phyloP scores from a whole-genome alignment of 2,113 vertebrate species.

The Nematolebias whitei region DNA sequence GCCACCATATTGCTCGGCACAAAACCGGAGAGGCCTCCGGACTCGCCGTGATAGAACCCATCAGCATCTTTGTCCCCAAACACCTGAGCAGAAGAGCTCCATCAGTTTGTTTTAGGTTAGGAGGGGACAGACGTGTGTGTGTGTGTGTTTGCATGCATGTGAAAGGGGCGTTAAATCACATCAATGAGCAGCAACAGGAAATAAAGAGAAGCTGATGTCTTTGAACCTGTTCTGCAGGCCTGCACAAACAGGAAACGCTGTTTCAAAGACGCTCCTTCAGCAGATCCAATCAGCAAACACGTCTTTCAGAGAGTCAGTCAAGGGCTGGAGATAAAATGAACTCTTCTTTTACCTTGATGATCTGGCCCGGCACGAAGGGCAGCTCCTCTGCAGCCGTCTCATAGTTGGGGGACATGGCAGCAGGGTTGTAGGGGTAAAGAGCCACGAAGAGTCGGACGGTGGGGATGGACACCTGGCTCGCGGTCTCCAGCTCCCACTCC shows the following conservation, averaged over 20 bases:
- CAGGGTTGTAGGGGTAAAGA: conserved; percentile 93
- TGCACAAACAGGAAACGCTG: conserved; percentile 58
- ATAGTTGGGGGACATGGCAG: conserved; percentile 93
- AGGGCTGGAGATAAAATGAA: too few relatives aligned
- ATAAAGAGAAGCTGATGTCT: conserved; percentile 23
- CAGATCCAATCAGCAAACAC: conserved; percentile 32
- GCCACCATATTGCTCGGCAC: conserved; percentile 97
- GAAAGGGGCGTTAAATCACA: conserved; percentile 32
- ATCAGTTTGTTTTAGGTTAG: neutral
- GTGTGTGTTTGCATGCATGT: neutral
- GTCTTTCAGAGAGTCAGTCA: neutral
- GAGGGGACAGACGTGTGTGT: neutral
- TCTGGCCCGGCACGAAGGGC: conserved; percentile 92
- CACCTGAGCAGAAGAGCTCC: conserved; percentile 74
- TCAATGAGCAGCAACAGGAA: conserved; percentile 50
- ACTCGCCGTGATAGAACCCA: conserved; percentile 91
- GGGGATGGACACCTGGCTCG: conserved; percentile 60
- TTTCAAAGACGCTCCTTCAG: conserved; percentile 30
- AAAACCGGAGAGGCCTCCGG: conserved; percentile 85
- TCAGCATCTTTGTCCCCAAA: conserved; percentile 92
- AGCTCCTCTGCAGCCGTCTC: conserved; percentile 94
- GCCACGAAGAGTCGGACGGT: conserved; percentile 88
- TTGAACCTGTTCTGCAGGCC: conserved; percentile 5
- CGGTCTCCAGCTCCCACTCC: conserved; percentile 67
- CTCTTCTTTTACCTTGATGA: conserved; percentile 91